Percentiles rank a stretch among this genome's conserved stretches.
Evolutionary conservation across 2,888 invertebrate genomes (phyloP).

Genomic region (Macropis europaea): DNA sequence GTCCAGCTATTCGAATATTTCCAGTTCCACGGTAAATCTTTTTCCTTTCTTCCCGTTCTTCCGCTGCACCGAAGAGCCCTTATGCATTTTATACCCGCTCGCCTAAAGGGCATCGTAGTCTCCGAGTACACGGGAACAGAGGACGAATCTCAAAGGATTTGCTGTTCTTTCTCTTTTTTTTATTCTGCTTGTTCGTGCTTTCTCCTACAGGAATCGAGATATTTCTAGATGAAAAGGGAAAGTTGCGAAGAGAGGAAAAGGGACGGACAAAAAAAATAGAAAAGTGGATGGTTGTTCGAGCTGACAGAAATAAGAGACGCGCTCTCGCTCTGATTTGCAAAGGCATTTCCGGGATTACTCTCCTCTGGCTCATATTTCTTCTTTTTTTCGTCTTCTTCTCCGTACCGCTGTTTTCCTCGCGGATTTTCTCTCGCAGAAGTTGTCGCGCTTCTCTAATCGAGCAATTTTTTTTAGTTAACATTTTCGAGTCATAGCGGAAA

Average conservation of each 20-base stretch:
- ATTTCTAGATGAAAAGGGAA: background rate
- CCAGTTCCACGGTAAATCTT: background rate
- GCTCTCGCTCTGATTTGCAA: slow-evolving; percentile 61
- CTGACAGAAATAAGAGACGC: slow-evolving; percentile 41
- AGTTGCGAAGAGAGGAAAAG: background rate
- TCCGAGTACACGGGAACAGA: slow-evolving; percentile 14
- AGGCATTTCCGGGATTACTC: slow-evolving; percentile 62
- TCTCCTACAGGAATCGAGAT: slow-evolving; percentile 10
- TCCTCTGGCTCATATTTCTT: slow-evolving; percentile 1
- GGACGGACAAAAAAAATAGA: background rate
- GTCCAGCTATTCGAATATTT: too few species aligned
- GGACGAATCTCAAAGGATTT: slow-evolving; percentile 47
- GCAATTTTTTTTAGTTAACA: background rate
- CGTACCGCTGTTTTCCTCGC: background rate
- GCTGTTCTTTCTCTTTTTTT: background rate
- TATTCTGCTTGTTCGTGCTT: background rate
- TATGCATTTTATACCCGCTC: slow-evolving; percentile 32
- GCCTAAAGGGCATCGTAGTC: slow-evolving; percentile 38
- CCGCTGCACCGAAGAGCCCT: slow-evolving; percentile 1
- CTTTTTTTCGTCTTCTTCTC: background rate
- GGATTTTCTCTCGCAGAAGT: background rate
- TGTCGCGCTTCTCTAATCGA: slow-evolving; percentile 5
- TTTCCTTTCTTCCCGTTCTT: background rate
- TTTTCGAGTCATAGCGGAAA: too few species aligned
- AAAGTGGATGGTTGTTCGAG: slow-evolving; percentile 48